Percentiles rank a stretch among this genome's conserved stretches.
phyloP scores from a whole-genome alignment of 1,140 invertebrate genomes.

The Drosophila melanogaster region Release_6_plus_ISO1_MT NT_037436.4:4640501-4641000 shows the following conservation, averaged over 20 bases:
- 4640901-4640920: too few species aligned
- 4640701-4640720: constrained; percentile 29
- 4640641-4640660: constrained; percentile 35
- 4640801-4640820: neutral
- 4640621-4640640: constrained; percentile 54
- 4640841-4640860: constrained; percentile 21
- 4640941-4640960: too few species aligned
- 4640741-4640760: constrained; percentile 7
- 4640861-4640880: neutral
- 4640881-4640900: too few species aligned
- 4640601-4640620: constrained; percentile 4
- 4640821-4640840: neutral
- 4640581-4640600: constrained; percentile 35
- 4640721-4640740: constrained; percentile 37
- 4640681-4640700: constrained; percentile 18
- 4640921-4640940: too few species aligned
- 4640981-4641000: neutral
- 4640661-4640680: neutral
- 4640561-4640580: constrained; percentile 58
- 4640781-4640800: constrained; percentile 19
- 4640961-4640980: neutral
- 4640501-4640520: constrained; percentile 15
- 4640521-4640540: constrained; percentile 11
- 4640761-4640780: constrained; percentile 6
- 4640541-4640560: constrained; percentile 47